Evolutionary conservation across 2,888 invertebrate species (phyloP).

Genomic region (Autographa pulchrina): DNA sequence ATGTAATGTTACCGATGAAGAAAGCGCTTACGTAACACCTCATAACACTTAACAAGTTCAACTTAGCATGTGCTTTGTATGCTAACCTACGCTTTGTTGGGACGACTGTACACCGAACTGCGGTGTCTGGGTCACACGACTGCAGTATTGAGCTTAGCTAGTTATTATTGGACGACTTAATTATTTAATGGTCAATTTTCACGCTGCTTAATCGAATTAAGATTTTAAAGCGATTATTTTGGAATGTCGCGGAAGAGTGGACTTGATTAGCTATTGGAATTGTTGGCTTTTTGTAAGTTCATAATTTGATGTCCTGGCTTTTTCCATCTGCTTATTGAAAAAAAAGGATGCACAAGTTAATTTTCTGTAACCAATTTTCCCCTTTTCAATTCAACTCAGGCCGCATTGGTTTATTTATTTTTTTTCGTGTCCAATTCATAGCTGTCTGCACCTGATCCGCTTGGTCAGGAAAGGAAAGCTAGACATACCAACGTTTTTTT

Average conservation of each 20-base stretch:
- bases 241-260: slow-evolving; percentile 12
- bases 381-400: neutral
- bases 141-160: neutral
- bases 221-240: neutral
- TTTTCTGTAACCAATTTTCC: no score
- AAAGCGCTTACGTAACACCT: slow-evolving; percentile 57
- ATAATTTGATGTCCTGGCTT: neutral
- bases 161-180: slow-evolving; percentile 5
- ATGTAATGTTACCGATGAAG: slow-evolving; percentile 56
- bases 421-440: neutral
- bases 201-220: slow-evolving; percentile 9
- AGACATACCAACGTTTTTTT: neutral
- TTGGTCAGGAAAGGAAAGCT: neutral
- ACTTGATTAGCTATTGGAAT: neutral
- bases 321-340: no score
- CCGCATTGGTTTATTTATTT: neutral
- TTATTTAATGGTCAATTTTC: neutral
- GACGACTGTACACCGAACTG: slow-evolving; percentile 25
- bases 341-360: no score
- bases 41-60: slow-evolving; percentile 60
- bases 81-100: slow-evolving; percentile 34
- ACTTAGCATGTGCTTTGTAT: slow-evolving; percentile 57
- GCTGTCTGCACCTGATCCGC: neutral
- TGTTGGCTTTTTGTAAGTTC: neutral
- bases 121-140: neutral